A percentile compares a stretch with the other conserved stretches of the same genome.
phyloP scores from a whole-genome alignment of 2,797 vertebrate species.

The Xenops minutus region DNA sequence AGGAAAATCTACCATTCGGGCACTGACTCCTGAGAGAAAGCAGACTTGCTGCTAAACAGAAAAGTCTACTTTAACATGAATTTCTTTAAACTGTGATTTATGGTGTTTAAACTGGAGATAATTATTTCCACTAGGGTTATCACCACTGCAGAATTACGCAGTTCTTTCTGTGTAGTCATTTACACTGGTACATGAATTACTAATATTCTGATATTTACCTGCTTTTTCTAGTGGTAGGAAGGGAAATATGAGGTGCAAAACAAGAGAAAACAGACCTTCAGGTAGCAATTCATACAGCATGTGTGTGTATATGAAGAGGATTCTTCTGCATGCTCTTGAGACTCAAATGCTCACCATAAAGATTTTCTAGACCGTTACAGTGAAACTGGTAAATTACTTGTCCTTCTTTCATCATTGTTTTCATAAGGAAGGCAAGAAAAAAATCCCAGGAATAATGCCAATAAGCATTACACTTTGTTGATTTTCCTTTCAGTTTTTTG shows the following conservation, averaged over 20 bases:
- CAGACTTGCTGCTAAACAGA: not conserved
- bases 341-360: not conserved
- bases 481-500: not conserved
- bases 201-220: not conserved
- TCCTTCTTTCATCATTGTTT: conserved; percentile 7
- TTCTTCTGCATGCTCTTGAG: not conserved
- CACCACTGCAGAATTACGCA: not conserved
- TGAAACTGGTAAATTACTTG: not conserved
- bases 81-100: conserved; percentile 39
- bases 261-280: not conserved
- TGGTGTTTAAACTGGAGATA: conserved; percentile 30
- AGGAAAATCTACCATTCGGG: conserved; percentile 17
- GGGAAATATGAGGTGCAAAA: not conserved
- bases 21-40: conserved; percentile 33
- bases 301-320: not conserved
- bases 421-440: not conserved
- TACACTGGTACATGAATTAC: not conserved
- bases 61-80: not conserved
- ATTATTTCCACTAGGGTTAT: conserved; percentile 33
- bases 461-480: not conserved
- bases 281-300: not conserved
- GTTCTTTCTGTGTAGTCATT: not conserved
- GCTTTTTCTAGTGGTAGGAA: not conserved
- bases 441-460: not conserved
- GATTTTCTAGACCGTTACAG: not conserved